phyloP scores from a whole-genome alignment of 2,113 vertebrate species.

The Ophiodon elongatus region DNA sequence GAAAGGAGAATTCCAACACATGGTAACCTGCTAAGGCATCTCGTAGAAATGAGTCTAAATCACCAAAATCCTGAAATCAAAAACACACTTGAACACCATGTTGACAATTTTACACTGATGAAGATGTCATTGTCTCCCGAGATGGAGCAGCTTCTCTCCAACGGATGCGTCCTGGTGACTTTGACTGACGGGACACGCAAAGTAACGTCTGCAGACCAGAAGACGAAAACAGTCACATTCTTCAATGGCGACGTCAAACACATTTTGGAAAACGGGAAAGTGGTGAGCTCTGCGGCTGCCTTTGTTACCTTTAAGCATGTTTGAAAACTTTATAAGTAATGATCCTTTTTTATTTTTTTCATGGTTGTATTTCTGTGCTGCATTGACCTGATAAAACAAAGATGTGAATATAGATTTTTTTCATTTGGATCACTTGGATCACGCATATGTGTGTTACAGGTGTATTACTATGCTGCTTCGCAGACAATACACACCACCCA shows the following conservation, averaged over 20 bases:
- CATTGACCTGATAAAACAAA: neutral
- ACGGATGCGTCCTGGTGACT: conserved; percentile 59
- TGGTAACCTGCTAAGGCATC: neutral
- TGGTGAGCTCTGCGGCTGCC: conserved; percentile 62
- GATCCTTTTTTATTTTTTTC: neutral
- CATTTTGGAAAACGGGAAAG: conserved; percentile 77
- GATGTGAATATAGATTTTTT: neutral
- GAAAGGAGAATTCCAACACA: neutral
- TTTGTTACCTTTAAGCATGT: no score
- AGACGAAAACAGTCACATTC: conserved; percentile 68
- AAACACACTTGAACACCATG: neutral
- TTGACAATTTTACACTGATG: neutral
- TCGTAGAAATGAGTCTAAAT: neutral
- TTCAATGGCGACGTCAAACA: conserved; percentile 84
- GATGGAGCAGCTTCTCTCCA: conserved; percentile 70
- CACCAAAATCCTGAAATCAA: neutral
- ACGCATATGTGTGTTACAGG: conserved; percentile 64
- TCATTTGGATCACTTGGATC: neutral
- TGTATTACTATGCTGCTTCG: conserved; percentile 83
- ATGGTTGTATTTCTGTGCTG: neutral
- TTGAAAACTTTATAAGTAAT: neutral
- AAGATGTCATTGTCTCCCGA: conserved; percentile 41
- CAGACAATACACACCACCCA: conserved; percentile 80
- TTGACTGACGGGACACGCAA: conserved; percentile 76
- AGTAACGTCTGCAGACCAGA: conserved; percentile 75